Evolutionary conservation across 2,888 invertebrate species (phyloP), one percentile per base, ranked within the genome.

Genomic region (Smittia sp.): DNA sequence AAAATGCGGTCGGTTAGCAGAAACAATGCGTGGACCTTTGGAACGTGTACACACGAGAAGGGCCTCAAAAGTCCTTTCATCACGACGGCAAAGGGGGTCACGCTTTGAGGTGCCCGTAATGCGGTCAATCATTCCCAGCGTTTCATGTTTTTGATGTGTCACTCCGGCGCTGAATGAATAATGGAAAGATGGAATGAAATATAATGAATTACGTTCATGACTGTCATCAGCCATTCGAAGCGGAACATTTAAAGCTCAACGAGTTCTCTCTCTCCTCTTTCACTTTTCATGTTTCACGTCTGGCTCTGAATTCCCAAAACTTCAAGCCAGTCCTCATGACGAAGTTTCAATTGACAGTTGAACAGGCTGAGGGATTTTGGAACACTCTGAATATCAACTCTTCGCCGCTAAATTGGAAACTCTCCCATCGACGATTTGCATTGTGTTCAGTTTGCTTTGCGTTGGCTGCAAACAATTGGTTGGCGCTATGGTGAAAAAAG

Each of bases 201-300:
- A 46, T 58, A 58, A 58, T 58, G 58, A 58, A 58, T 58, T 58
- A 58, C 58, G 58, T 3, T 22, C 58, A 58, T 58, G 58, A 58
- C 58, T 58, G 58, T 58, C 58, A 58, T 58, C 58, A 58, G n/a
- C 20, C 58, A 58, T 18, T 58, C 22, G 58, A 20, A 20, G 58
- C 22, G 58, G 6, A 58, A 58, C 58, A n/a, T 58, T 58, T 20
- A 58, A 58, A 22, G 58, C n/a, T 58, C 22, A 2, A 11, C 46
- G 46, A 46, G 11, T 11, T 46, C n/a, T n/a, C 11, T 32, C 4
- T 32, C 9, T 32, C 4, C 32, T n/a, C 39, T 7, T 39, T 39
- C 52, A 52, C 15, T 52, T 52, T 52, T 52, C 52, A n/a, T 52
- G 52, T 52, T 52, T n/a, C 15, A 15, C 15, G 52, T 52, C 15